These are phyloP conservation scores for Cepaea nemoralis DNA, from an alignment of 1,140 invertebrate genomes.

Conservation along the genomic window DNA sequence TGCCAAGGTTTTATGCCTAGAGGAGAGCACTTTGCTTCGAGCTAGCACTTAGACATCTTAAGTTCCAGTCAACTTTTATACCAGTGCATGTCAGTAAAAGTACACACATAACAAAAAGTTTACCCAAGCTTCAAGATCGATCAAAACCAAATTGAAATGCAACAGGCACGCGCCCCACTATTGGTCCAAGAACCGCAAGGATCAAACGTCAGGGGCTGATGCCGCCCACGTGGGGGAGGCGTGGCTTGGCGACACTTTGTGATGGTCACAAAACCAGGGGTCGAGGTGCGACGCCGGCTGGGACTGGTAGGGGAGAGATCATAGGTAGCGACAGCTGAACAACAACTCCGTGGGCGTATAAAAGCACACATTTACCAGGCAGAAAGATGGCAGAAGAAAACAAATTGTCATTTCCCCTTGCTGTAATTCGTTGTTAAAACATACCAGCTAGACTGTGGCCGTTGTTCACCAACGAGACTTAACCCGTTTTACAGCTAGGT, in stretches of 20 bases:
- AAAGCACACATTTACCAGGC: no score
- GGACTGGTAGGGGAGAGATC: neutral
- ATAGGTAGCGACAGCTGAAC: neutral
- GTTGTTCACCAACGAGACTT: no score
- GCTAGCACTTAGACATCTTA: slow-evolving; percentile 10
- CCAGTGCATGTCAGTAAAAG: slow-evolving; percentile 28
- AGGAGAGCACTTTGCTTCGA: neutral
- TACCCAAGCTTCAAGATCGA: slow-evolving; percentile 2
- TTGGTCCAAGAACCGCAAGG: slow-evolving; percentile 44
- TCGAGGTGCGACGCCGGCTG: slow-evolving; percentile 20
- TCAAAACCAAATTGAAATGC: slow-evolving; percentile 37
- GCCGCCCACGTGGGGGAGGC: slow-evolving; percentile 42
- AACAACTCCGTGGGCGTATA: no score
- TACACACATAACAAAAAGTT: neutral
- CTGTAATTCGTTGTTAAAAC: no score
- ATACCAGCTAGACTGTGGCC: no score
- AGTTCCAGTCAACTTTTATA: slow-evolving; percentile 36
- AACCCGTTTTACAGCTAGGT: no score
- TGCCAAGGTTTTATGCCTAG: no score
- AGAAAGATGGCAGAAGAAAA: no score
- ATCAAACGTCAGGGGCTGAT: slow-evolving; percentile 43
- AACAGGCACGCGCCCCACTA: slow-evolving; percentile 45
- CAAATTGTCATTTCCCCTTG: no score
- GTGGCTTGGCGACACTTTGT: slow-evolving; percentile 9
- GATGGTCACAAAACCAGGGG: slow-evolving; percentile 32